Evolutionary conservation across 2,888 invertebrate genomes (phyloP), one percentile per base, ranked within the genome.

Genomic region (Argyresthia albistria): DNA sequence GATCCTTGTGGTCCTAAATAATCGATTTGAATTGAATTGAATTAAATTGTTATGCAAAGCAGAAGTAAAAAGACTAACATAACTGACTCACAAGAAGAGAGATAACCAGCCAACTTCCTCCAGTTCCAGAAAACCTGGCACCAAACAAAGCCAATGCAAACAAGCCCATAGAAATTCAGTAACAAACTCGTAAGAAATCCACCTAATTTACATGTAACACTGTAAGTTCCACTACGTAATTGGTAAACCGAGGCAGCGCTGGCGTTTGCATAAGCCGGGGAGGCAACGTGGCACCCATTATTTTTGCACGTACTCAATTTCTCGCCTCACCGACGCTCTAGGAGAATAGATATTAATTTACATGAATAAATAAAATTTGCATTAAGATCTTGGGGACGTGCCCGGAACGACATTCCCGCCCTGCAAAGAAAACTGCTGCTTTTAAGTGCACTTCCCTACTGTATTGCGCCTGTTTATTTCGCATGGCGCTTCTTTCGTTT

Each of bases 321-420:
- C 78, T 73, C 80, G 82, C 75, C 72, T 76, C 83, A 83, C 78
- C 78, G 82, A 71, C 62, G 70, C 76, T 80, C 80, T 74, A 68
- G 69, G 69, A 73, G 81, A 81, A 83, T 80, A 83, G 82, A 87
- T 86, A 84, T 84, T 87, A 86, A 87, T 86, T 86, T 87, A 84
- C 87, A 87, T 87, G 83, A 83, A 84, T 86, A 86, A 86, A 87
- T 86, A 83, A 82, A 86, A 87, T 87, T 87, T 84, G 82, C 86
- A 86, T 86, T 81, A 80, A 74, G 64, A 79, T 80, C 82, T 76
- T 72, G 70, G 25, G 59, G 70, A 69, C 64, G 66, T 55, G 53
- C 50, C 53, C 42, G 42, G 35, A 50, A 50, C 53, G 54, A 56
- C 54, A 52, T 48, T 46, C 16, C 11, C n/a, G 65, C 57, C 42